phyloP scores from a whole-genome alignment of 1,140 invertebrate species.

The Solenopsis fugax region DNA sequence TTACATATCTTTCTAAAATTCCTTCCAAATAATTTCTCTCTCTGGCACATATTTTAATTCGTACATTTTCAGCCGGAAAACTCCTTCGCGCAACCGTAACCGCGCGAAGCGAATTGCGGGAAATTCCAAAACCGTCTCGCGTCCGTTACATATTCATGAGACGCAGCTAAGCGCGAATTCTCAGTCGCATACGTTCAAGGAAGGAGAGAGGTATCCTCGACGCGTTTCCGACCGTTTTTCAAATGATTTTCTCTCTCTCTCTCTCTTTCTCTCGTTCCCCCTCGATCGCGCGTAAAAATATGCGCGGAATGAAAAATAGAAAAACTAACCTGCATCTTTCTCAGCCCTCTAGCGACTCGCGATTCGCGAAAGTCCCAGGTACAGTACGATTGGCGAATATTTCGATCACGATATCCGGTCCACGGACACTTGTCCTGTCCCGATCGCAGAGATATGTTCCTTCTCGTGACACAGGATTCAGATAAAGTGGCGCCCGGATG shows the following conservation, averaged over 20 bases:
- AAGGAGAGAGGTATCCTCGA: not conserved
- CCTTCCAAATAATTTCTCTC: not conserved
- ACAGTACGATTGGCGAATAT: not conserved
- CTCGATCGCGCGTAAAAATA: not conserved
- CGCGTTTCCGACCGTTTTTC: not conserved
- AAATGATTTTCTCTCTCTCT: not conserved
- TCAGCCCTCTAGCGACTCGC: no score
- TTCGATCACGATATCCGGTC: not conserved
- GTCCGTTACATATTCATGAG: conserved; percentile 26
- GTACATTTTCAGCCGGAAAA: not conserved
- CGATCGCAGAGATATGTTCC: not conserved
- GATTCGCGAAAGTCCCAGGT: not conserved
- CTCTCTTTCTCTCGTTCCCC: not conserved
- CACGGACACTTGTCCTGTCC: not conserved
- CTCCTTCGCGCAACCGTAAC: not conserved
- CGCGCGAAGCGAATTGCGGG: conserved; percentile 1
- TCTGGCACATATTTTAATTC: not conserved
- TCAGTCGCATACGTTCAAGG: not conserved
- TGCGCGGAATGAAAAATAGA: not conserved
- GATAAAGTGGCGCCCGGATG: not conserved
- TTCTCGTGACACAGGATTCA: not conserved
- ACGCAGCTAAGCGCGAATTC: not conserved
- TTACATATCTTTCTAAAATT: not conserved
- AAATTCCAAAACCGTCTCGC: conserved; percentile 25
- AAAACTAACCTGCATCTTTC: conserved; percentile 28